Conservation (phyloP, 1,140 invertebrate species). For the Babylonia areolata region DNA sequence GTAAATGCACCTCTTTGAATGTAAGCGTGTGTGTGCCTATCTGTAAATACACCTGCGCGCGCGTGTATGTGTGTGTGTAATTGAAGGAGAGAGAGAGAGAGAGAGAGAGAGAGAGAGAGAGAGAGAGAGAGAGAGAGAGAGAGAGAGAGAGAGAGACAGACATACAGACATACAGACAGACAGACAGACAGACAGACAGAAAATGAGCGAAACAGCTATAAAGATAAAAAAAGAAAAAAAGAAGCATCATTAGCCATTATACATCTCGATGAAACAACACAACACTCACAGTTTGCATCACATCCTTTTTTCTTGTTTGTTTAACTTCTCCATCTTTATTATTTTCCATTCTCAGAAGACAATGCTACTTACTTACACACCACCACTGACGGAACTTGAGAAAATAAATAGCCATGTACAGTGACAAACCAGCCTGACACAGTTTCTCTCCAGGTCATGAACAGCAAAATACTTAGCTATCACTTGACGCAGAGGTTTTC, state of each 20-base stretch:
- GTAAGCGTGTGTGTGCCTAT: not conserved
- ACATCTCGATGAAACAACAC: no score
- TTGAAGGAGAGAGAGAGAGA: not conserved
- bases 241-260: no score
- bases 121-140: conserved; percentile 11
- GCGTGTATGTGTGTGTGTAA: not conserved
- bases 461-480: no score
- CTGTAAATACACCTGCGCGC: not conserved
- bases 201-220: no score
- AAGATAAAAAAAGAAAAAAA: not conserved
- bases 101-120: conserved; percentile 5
- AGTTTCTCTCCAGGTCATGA: no score
- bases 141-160: not conserved
- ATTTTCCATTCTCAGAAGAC: not conserved
- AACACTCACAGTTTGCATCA: no score
- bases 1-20: not conserved
- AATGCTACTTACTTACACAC: not conserved
- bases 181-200: not conserved
- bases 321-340: no score
- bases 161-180: conserved; percentile 36
- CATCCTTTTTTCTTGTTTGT: no score
- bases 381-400: not conserved
- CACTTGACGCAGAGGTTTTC: no score
- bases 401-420: not conserved
- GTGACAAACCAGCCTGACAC: no score